Conservation (phyloP, 2,888 invertebrate species). For the Lypha dubia region DNA sequence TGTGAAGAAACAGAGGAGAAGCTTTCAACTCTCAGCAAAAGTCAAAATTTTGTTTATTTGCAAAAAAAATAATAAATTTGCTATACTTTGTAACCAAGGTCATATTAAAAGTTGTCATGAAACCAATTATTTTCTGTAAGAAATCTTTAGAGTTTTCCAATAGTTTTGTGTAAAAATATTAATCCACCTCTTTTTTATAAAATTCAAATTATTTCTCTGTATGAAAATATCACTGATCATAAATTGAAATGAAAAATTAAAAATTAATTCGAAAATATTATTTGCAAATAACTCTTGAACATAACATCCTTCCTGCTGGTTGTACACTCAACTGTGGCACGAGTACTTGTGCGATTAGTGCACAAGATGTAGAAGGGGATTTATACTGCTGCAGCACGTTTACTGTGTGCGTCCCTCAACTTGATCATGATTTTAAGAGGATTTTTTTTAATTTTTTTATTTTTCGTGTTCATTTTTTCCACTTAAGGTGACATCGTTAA, state of each 20-base stretch:
- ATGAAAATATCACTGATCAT: conserved; percentile 3
- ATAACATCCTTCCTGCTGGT: conserved; percentile 60
- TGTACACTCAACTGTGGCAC: conserved; percentile 17
- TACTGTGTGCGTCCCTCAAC: conserved; percentile 57
- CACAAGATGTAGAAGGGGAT: neutral
- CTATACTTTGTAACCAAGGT: too few relatives aligned
- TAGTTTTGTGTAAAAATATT: too few relatives aligned
- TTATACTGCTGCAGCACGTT: conserved; percentile 40
- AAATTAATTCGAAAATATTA: conserved; percentile 28
- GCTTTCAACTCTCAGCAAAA: too few relatives aligned
- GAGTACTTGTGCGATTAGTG: conserved; percentile 6
- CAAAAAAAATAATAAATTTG: too few relatives aligned
- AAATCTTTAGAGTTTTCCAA: too few relatives aligned
- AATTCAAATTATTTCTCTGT: too few relatives aligned
- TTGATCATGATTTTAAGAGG: conserved; percentile 60
- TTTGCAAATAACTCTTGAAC: conserved; percentile 33
- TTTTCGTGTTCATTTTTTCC: conserved; percentile 9
- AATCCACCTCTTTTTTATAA: too few relatives aligned
- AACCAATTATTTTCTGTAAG: too few relatives aligned
- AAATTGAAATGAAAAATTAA: conserved; percentile 16
- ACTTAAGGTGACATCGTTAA: conserved; percentile 27
- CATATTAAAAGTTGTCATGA: too few relatives aligned
- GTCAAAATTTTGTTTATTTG: too few relatives aligned
- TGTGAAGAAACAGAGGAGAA: too few relatives aligned
- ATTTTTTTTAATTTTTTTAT: neutral